Evolutionary conservation across 37 sponge, comb jelly and placozoan species (phyloP), one percentile per base, ranked within the genome.

Genomic region (Oscarella lobularis): DNA sequence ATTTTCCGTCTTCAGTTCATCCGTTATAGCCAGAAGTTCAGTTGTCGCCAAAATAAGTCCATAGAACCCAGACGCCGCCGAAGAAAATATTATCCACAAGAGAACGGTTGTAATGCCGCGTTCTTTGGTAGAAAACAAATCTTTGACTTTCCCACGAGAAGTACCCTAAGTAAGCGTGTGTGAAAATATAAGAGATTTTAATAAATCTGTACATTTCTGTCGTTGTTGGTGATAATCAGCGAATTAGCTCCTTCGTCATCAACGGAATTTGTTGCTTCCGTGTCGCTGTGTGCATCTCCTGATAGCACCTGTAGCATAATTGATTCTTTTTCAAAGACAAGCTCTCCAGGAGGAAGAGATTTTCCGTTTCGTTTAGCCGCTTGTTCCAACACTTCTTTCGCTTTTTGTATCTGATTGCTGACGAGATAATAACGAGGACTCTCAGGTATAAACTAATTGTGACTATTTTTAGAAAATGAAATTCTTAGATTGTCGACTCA

Each of bases 311-410:
- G n/a, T n/a, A n/a, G n/a, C n/a, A n/a, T n/a, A n/a, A n/a, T n/a
- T n/a, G n/a, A n/a, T 48, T 79, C 74, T 1, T 38, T 29, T n/a
- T 79, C 41, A 73, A 73, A 68, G 3, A 79, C 74, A 4, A 79
- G 41, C 39, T 38, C 3, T 0, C 74, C 80, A 33, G 31, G 14
- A 0, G 54, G 73, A 0, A n/a, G 80, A 2, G 39, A 36, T 31
- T 75, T 78, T 36, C 82, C 35, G 34, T 78, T 78, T 36, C 29
- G 9, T 39, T 32, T n/a, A 31, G 82, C 77, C 31, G 76, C 60
- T 29, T 32, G n/a, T 0, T 79, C 3, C 6, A 81, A 35, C 27
- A 81, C 77, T 31, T 2, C 67, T n/a, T 40, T 38, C 2, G 82
- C 82, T 54, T 81, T 48, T 54, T 32, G 14, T 6, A 30, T 35